Evolutionary conservation across 2,888 invertebrate species (phyloP).

Genomic region (Mesochorus sp.): DNA sequence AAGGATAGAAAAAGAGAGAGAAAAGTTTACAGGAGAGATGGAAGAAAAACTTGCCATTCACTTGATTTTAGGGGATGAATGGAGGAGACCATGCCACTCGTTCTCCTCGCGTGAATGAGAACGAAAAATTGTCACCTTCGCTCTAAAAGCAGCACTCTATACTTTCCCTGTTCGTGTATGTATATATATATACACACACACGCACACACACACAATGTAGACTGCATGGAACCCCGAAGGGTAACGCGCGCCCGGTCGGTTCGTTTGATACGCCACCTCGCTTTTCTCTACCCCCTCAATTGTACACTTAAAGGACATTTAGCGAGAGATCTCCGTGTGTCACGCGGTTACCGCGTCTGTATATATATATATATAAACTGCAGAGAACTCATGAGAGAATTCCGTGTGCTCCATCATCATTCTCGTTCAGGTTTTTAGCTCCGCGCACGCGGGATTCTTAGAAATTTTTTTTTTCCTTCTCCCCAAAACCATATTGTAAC

Average conservation of each 20-base stretch:
- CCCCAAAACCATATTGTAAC: slow-evolving; percentile 14
- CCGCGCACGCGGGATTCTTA: not conserved
- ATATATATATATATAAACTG: not conserved
- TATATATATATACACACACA: no score
- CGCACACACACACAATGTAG: not conserved
- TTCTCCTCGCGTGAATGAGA: slow-evolving; percentile 39
- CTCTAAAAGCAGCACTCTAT: slow-evolving; percentile 16
- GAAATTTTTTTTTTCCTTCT: slow-evolving; percentile 21
- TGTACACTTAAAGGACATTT: slow-evolving; percentile 70
- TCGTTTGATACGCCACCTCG: slow-evolving; percentile 69
- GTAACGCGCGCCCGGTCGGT: slow-evolving; percentile 61
- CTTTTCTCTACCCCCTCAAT: slow-evolving; percentile 45
- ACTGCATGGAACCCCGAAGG: slow-evolving; percentile 28
- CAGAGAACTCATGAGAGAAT: slow-evolving; percentile 38
- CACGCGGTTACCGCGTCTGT: slow-evolving; percentile 50
- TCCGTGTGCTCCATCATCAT: slow-evolving; percentile 48
- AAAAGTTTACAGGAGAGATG: slow-evolving; percentile 20
- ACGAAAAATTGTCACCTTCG: slow-evolving; percentile 61
- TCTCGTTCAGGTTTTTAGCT: slow-evolving; percentile 4
- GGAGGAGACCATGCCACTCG: slow-evolving; percentile 49
- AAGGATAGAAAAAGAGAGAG: not conserved
- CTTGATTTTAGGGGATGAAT: slow-evolving; percentile 56
- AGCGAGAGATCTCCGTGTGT: slow-evolving; percentile 61
- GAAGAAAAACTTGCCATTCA: slow-evolving; percentile 53
- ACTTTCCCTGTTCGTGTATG: slow-evolving; percentile 12